Percentiles rank a stretch among this genome's conserved stretches.
Evolutionary conservation across 2,113 vertebrate genomes (phyloP).

Genomic region (Hypocryptadius cinnamomeus): DNA sequence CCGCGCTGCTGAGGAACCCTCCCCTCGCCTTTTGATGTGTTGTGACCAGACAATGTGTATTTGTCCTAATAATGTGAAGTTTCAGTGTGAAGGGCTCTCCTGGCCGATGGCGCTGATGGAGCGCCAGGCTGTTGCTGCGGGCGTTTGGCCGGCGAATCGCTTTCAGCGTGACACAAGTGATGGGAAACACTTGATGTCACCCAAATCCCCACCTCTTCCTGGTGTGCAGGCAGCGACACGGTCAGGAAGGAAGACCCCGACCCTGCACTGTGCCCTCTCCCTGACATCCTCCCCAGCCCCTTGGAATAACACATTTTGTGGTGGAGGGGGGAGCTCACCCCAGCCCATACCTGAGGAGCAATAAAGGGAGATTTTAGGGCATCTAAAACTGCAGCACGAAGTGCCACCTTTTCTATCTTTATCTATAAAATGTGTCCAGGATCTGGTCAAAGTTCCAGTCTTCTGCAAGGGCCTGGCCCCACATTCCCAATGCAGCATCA

Average conservation of each 20-base stretch:
- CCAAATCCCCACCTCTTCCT: neutral
- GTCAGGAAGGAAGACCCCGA: neutral
- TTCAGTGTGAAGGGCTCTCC: neutral
- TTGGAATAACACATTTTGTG: fast-evolving
- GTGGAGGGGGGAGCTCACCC: neutral
- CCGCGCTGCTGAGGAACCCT: neutral
- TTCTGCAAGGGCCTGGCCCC: neutral
- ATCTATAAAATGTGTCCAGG: neutral
- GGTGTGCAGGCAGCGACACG: fast-evolving
- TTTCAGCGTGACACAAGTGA: conserved; percentile 11
- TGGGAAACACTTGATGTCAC: neutral
- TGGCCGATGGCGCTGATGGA: neutral
- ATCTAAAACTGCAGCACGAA: neutral
- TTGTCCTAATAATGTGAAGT: conserved; percentile 2
- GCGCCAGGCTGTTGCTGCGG: neutral
- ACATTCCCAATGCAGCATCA: fast-evolving
- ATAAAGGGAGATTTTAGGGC: neutral
- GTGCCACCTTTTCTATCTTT: neutral
- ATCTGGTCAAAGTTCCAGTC: neutral
- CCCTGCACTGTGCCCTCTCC: fast-evolving
- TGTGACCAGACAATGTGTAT: neutral
- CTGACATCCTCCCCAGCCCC: neutral
- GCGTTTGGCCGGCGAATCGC: neutral
- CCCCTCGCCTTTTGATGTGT: neutral
- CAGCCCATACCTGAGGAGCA: neutral